Evolutionary conservation across 1,140 invertebrate species (phyloP), one percentile per base, ranked within the genome.

Genomic region (Cepaea nemoralis): DNA sequence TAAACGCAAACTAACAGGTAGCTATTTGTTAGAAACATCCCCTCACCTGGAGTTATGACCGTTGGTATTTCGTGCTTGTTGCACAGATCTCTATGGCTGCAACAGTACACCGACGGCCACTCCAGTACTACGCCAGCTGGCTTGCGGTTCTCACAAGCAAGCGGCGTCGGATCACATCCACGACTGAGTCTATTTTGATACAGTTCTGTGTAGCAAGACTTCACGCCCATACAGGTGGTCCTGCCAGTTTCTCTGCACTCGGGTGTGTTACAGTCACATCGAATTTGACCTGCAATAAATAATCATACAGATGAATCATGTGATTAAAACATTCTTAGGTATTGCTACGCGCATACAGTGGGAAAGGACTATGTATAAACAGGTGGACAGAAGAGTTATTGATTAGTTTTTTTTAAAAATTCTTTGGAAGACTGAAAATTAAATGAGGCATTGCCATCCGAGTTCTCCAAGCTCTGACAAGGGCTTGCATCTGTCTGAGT

Each of bases 131-230:
- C 48, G 39, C 87, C 87, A 12, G 82, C 74, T 12, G 89, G 87
- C 22, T 82, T 80, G 24, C 87, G 82, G 83, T 90, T 90, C 77
- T 90, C 89, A 81, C 89, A 90, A 1, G 87, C 71, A 55, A 89
- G 82, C 0, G 87, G 85, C 16, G 86, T 83, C 22, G 81, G 75
- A 33, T 85, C 80, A 66, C 89, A 90, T 19, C 89, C 89, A 19
- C 85, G 67, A 14, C 80, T 84, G 35, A 90, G 81, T 16, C 70
- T 81, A 33, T 85, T 85, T 35, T 83, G 67, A 40, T 83, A 82
- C 42, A 78, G 85, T 63, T 90, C 84, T 24, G 87, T 86, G 81
- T 88, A 90, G 82, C 89, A 90, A 48, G 78, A 81, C 40, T 85
- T 78, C 16, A 80, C 73, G n/a, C 86, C 88, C 37, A 81, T 75